Evolutionary conservation across 2,113 vertebrate species (phyloP).

Genomic region (Lagenorhynchus albirostris): DNA sequence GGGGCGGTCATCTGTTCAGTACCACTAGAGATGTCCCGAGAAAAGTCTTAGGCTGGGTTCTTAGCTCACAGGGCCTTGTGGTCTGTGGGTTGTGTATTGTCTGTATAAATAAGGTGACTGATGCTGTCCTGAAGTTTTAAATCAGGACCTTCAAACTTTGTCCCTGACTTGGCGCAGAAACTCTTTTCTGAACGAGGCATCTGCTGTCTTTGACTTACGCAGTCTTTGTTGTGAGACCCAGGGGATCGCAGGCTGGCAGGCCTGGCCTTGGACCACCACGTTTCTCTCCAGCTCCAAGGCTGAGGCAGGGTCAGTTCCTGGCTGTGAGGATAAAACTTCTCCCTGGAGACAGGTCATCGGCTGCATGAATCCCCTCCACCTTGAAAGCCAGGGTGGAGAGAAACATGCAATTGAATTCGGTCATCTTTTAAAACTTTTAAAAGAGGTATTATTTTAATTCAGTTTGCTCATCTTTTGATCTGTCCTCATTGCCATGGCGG

Average conservation of each 20-base stretch:
- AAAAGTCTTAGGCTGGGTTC: neutral
- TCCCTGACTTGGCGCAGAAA: neutral
- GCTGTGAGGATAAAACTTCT: neutral
- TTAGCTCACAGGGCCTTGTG: neutral
- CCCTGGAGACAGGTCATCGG: neutral
- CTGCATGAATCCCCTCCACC: neutral
- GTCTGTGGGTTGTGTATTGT: neutral
- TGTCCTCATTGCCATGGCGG: neutral
- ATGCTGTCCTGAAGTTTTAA: neutral
- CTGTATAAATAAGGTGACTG: neutral
- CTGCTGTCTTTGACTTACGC: neutral
- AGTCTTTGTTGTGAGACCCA: neutral
- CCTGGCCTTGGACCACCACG: neutral
- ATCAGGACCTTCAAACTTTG: neutral
- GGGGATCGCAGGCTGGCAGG: neutral
- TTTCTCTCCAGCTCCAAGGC: neutral
- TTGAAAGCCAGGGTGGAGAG: neutral
- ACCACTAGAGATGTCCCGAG: neutral
- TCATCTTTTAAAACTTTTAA: neutral
- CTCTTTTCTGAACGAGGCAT: neutral
- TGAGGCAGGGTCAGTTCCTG: neutral
- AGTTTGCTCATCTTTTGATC: neutral
- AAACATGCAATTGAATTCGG: neutral
- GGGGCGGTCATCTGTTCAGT: neutral
- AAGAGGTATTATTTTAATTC: neutral